Conservation (phyloP, 2,797 vertebrate species). For the Eulemur mongoz region DNA sequence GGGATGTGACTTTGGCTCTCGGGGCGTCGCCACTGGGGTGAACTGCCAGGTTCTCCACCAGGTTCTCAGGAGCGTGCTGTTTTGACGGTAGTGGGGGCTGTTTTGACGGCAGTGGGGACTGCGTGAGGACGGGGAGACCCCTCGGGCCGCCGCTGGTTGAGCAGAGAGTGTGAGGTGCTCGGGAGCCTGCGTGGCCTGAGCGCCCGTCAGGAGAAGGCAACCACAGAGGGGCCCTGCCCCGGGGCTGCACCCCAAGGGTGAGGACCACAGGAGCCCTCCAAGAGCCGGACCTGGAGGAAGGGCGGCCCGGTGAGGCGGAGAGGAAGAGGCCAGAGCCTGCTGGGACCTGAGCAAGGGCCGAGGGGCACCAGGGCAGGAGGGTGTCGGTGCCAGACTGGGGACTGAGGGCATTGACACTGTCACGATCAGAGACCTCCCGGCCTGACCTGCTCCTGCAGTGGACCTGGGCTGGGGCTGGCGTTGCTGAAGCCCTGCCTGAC, state of each 20-base stretch:
- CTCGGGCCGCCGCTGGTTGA: too few species aligned
- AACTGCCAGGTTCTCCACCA: not conserved
- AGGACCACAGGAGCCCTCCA: not conserved
- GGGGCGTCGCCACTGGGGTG: accelerated
- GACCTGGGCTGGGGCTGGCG: not conserved
- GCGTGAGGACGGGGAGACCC: not conserved
- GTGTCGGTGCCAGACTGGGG: not conserved
- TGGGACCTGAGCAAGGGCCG: not conserved
- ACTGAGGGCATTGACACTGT: not conserved
- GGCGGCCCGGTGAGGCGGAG: accelerated
- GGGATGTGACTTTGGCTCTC: accelerated
- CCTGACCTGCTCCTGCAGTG: not conserved
- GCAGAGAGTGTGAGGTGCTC: too few species aligned
- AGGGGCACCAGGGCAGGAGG: not conserved
- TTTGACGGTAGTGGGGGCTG: not conserved
- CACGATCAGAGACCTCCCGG: not conserved
- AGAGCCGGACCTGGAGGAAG: not conserved
- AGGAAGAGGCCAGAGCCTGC: not conserved
- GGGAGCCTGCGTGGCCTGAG: not conserved
- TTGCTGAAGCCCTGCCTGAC: not conserved
- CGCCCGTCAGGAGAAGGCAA: accelerated
- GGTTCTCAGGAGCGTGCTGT: not conserved
- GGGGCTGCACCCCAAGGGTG: not conserved
- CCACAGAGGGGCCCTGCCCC: not conserved
- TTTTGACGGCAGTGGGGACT: not conserved